Base-by-base conservation (phyloP, 2,888 invertebrate genomes). In the Lampropteryx suffumata region DNA sequence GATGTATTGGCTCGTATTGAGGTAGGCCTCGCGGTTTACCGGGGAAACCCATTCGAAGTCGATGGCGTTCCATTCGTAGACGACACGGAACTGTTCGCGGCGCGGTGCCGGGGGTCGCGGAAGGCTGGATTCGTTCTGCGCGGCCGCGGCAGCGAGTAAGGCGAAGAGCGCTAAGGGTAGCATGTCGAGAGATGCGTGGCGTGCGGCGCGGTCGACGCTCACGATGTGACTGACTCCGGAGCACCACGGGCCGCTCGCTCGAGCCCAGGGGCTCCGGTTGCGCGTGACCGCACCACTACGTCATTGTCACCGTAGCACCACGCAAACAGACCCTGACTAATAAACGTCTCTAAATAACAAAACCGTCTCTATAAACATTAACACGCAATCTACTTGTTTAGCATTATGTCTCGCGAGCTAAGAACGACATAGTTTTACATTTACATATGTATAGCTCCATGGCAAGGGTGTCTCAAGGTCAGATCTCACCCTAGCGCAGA, bases 31-130 rank as follows among this genome's bases (percentile, higher is more conserved):
- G 56, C 92, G 91, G 11, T 87, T 86, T 58, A 89, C 91, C 39
- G 90, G 91, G 55, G 88, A 89, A 28, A 91, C 91, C 94, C 94
- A 95, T 24, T 92, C 92, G 81, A 93, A 94, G 71, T 95, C 94
- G 56, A 95, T 84, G 57, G 91, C 91, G 71, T 92, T 92, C 95
- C 95, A 95, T 83, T 95, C 94, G 80, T 94, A 94, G 51, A 93
- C 91, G 26, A 94, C 94, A 51, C 92, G 90, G 77, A 95, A 94
- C 70, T 92, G 92, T 70, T 90, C 89, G 50, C 87, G 84, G 48
- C 82, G 78, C 4, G 82, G 78, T 6, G 72, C 56, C 28, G 83
- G 79, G 11, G 76, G 67, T 43, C 74, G 79, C 65, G 79, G 71
- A 17, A 74, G 65, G 44, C 68, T 64, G 35, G 71, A 65, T 12